These are phyloP conservation scores for Grapholita molesta DNA, from an alignment of 1,140 invertebrate species.

Conservation along the genomic window DNA sequence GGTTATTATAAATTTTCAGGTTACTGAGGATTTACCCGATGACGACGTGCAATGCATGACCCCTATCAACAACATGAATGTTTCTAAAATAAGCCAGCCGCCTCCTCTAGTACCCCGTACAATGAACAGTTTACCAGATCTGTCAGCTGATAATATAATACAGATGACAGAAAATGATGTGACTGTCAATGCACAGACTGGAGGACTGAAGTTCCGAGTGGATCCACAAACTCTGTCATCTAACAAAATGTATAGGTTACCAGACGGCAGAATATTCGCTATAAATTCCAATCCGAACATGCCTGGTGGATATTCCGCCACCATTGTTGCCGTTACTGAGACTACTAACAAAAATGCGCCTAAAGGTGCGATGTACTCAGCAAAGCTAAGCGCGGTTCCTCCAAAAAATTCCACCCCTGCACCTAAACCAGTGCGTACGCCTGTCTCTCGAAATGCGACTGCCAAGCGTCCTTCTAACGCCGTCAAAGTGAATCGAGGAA, in stretches of 20 bases:
- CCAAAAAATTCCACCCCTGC: conserved; percentile 8
- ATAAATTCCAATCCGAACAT: conserved; percentile 72
- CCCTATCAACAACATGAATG: conserved; percentile 39
- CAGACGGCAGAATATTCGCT: conserved; percentile 73
- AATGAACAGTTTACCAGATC: conserved; percentile 28
- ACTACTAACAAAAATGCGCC: conserved; percentile 28
- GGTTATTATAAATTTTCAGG: conserved; percentile 36
- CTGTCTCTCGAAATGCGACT: conserved; percentile 20
- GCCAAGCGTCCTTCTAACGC: conserved; percentile 30
- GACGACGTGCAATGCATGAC: conserved; percentile 75
- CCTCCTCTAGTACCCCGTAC: conserved; percentile 31
- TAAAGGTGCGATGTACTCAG: conserved; percentile 52
- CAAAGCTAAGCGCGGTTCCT: conserved; percentile 53
- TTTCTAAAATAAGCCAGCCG: conserved; percentile 30
- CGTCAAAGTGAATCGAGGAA: conserved; percentile 29
- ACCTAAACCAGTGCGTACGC: background rate
- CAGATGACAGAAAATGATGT: conserved; percentile 77
- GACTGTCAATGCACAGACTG: conserved; percentile 65
- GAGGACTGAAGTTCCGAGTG: conserved; percentile 72
- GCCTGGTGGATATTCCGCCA: conserved; percentile 75
- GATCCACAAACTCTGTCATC: conserved; percentile 73
- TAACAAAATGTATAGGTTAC: conserved; percentile 75
- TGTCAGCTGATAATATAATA: conserved; percentile 61
- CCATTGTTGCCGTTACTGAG: conserved; percentile 69
- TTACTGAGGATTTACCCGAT: conserved; percentile 59